Evolutionary conservation across 2,888 invertebrate genomes (phyloP).

Genomic region (Epistrophella euchroma): DNA sequence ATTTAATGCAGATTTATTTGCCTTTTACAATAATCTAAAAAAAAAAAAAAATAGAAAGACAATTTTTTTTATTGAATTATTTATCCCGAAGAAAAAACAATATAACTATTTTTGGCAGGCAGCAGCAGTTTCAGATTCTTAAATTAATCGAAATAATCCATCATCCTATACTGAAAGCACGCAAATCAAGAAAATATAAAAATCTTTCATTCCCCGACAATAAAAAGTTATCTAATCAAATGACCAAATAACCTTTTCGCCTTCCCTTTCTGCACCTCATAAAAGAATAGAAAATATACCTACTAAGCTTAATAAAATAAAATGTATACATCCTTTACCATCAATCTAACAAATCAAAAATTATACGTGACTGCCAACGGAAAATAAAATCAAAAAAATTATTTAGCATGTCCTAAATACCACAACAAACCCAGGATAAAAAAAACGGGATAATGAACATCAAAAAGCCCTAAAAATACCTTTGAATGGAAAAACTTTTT

Average conservation of each 20-base stretch:
- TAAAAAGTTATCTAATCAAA: conserved; percentile 24
- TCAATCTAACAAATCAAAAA: conserved; percentile 43
- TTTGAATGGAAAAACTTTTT: conserved; percentile 47
- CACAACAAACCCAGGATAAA: conserved; percentile 20
- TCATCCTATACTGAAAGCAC: not conserved
- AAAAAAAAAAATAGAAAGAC: not conserved
- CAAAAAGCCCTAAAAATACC: conserved; percentile 33
- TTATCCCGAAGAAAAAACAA: not conserved
- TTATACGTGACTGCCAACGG: conserved; percentile 32
- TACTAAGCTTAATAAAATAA: not conserved
- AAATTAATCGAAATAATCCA: not conserved
- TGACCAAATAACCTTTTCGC: conserved; percentile 27
- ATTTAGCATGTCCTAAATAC: conserved; percentile 27
- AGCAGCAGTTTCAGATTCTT: not conserved
- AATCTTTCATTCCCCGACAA: not conserved
- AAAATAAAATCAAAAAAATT: conserved; percentile 22
- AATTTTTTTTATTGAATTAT: not conserved
- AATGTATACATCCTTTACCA: not conserved
- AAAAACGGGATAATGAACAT: conserved; percentile 15
- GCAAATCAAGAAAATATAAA: not conserved
- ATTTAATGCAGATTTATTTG: no score
- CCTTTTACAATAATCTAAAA: no score
- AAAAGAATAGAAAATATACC: not conserved
- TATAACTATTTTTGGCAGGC: not conserved
- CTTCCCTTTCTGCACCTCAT: conserved; percentile 4